Base-by-base conservation (phyloP, 1,140 invertebrate species). In the Penaeus japonicus region DNA sequence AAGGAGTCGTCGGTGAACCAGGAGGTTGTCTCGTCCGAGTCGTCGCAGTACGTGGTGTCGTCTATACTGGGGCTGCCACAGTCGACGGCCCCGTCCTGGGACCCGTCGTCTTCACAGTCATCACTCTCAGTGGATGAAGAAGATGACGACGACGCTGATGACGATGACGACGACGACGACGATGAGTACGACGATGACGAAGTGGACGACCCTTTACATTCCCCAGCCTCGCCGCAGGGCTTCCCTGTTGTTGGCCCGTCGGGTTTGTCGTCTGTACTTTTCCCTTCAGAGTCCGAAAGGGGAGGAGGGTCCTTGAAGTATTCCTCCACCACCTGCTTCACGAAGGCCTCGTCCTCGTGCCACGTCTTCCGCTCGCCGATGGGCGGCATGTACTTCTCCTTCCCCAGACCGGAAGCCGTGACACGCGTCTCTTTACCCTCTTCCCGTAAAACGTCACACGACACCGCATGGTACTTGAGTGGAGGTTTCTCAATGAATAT, bases 251-350 rank as follows among this genome's bases (percentile, higher is more conserved):
- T 47, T 54, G 30, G 18, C 22, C 10, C 24, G 35, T 30, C 24
- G 5, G 27, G 22, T 12, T 35, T 77, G 20, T 20, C 54, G 10
- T 78, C 70, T n/a, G 70, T n/a, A 3, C 35, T 32, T 32, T 87
- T 77, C n/a, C 73, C 83, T 22, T 87, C 79, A 5, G 35, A 54
- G 30, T 90, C 89, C 3, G 87, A 77, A 20, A 82, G 53, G 3
- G 86, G 70, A 1, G 73, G 24, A 54, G 87, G 87, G 17, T 89
- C 85, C 75, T 73, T 65, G 75, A 90, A 90, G 82, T 90, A 90
- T 85, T 90, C 90, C 18, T 86, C 88, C 73, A 90, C 90, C 62
- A 90, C 90, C 83, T 84, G 84, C 39, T 87, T 79, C 22, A 89
- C 73, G 57, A 89, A 90, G 20, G 84, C 81, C 79, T 89, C 90